Evolutionary conservation across 2,797 vertebrate species (phyloP), one percentile per base, ranked within the genome.

Genomic region (Bucorvus abyssinicus): DNA sequence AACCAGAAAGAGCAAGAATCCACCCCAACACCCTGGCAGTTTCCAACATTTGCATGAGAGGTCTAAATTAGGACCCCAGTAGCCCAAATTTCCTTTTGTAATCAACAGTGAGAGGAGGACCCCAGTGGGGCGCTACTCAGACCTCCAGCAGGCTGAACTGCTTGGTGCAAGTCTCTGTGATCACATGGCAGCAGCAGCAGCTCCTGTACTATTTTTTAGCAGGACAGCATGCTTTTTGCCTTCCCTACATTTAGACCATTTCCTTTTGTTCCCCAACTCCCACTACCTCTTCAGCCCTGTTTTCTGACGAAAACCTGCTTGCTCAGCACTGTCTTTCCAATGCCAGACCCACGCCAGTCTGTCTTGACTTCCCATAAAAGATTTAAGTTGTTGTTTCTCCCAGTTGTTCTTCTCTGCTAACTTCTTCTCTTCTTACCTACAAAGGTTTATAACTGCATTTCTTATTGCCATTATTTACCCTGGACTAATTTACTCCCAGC

Each of bases 71-170:
- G 59, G 55, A 69, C 11, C 27, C 24, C 81, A 26, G 26, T 29
- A 84, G 74, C 44, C 86, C 86, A 76, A 50, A 76, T 45, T 79
- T 93, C 30, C 40, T 76, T 82, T 69, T 56, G 55, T 21, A 94
- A 95, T 90, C 86, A 94, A 69, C 13, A 3, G 29, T 79, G 92
- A 95, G 84, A 94, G 86, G 21, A 76, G 24, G 23, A 87, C 19
- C 90, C 92, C 1, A 55, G 92, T 89, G 86, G 13, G 86, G 26
- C 63, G 56, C 53, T 56, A 50, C 63, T 90, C 59, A 36, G 17
- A 30, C 49, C 71, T 87, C 88, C 90, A 93, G 55, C 63, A 79
- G 88, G 40, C 27, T 67, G 9, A 88, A 47, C n/a, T 38, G 47
- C 52, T 87, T 70, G 20, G 20, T 53, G 18, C 21, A 23, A 57